Evolutionary conservation across 2,888 invertebrate genomes (phyloP), one percentile per base, ranked within the genome.

Genomic region (Noctua janthe): DNA sequence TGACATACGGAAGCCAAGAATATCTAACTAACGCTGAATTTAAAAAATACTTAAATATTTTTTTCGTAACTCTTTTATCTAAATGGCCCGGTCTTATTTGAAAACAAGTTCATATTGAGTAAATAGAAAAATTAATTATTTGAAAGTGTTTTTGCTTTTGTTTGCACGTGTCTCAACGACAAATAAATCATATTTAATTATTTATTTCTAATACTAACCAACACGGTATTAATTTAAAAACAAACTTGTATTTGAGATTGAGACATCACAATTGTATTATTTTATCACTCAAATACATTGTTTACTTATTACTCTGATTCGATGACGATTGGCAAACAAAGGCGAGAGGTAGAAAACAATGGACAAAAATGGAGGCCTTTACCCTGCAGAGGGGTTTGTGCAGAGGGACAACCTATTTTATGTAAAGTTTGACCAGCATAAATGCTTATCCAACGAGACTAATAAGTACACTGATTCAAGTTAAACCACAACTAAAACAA

Each of bases 1-100:
- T 47, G 87, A 92, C 92, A 93, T 83, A 93, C 91, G 62, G 89
- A 0, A 49, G 0, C 2, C 0, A 0, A 78, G 74, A 71, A 66
- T 71, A n/a, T 59, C 20, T 13, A 85, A 47, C 64, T 17, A 67
- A 20, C 1, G 7, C 15, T 2, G 66, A 29, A 29, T 5, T 29
- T 10, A 56, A 56, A n/a, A 20, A n/a, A 11, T 59, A 23, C 4
- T n/a, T 54, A 23, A 23, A 4, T 23, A 0, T n/a, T n/a, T 59
- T 43, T 59, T 59, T 59, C 11, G n/a, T 59, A 1, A 2, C 13
- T 13, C 11, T 13, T n/a, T 29, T 29, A 29, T 29, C 15, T 15
- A 29, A 29, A 62, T 62, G 29, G n/a, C 59, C 59, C n/a, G 10
- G 59, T n/a, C 5, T 49, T 15, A 6, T 54, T 54, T 20, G 54